A percentile compares a stretch with the other conserved stretches of the same genome.
phyloP scores from a whole-genome alignment of 1,140 invertebrate genomes.

The Aricia agestis region DNA sequence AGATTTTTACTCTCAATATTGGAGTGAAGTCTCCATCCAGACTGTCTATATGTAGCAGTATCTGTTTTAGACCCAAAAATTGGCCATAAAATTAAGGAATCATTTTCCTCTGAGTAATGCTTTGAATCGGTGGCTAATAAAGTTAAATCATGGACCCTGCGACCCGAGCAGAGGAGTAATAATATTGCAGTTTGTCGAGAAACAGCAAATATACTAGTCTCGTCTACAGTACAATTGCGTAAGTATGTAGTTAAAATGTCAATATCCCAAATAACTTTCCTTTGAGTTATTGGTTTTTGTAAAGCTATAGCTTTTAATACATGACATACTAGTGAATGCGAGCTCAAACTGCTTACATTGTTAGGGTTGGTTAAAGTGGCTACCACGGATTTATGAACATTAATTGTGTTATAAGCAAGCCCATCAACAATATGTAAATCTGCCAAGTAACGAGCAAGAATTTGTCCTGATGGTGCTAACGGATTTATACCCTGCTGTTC shows the following conservation, averaged over 20 bases:
- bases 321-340: slow-evolving; percentile 22
- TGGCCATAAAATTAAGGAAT: slow-evolving; percentile 26
- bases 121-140: slow-evolving; percentile 19
- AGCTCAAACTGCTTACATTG: slow-evolving; percentile 16
- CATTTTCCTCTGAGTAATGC: slow-evolving; percentile 14
- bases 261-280: slow-evolving; percentile 24
- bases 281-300: slow-evolving; percentile 23
- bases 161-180: slow-evolving; percentile 27
- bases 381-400: slow-evolving; percentile 29
- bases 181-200: slow-evolving; percentile 26
- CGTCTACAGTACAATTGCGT: slow-evolving; percentile 16
- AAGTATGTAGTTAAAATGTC: slow-evolving; percentile 21
- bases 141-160: slow-evolving; percentile 28
- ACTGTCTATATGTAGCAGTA: slow-evolving; percentile 25
- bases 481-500: slow-evolving; percentile 20
- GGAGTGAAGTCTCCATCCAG: slow-evolving; percentile 25
- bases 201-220: slow-evolving; percentile 22
- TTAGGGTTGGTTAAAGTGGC: slow-evolving; percentile 26
- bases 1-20: slow-evolving; percentile 24
- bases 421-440: slow-evolving; percentile 29
- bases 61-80: slow-evolving; percentile 29
- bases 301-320: slow-evolving; percentile 27
- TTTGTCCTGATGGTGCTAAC: slow-evolving; percentile 18
- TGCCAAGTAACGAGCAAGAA: slow-evolving; percentile 28
- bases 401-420: slow-evolving; percentile 32